Evolutionary conservation across 2,113 vertebrate species (phyloP).

Genomic region (Puntigrus tetrazona): DNA sequence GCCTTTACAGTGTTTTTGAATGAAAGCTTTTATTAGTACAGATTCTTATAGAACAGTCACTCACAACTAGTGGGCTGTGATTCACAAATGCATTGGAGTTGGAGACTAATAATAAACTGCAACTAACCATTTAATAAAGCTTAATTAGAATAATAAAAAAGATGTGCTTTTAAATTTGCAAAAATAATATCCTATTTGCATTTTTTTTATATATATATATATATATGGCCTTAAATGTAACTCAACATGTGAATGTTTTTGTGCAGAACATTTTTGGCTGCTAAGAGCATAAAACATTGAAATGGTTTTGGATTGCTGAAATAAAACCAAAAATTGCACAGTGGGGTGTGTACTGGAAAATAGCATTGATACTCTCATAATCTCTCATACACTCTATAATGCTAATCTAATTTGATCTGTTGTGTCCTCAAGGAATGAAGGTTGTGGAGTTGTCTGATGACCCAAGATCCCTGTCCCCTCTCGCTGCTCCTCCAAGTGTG

Average conservation of each 20-base stretch:
- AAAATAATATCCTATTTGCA: background rate
- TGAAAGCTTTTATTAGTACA: background rate
- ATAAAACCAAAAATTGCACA: background rate
- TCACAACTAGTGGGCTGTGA: background rate
- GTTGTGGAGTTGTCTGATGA: conserved; percentile 77
- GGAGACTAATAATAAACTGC: background rate
- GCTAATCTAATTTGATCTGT: background rate
- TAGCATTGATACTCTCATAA: background rate
- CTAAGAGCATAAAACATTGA: background rate
- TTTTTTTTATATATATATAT: too few species aligned
- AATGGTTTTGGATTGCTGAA: background rate
- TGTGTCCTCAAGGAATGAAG: conserved; percentile 66
- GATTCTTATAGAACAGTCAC: background rate
- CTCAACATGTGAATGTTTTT: background rate
- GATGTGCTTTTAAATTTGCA: background rate
- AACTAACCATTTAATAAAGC: background rate
- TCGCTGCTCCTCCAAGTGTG: conserved; percentile 80
- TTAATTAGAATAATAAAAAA: background rate
- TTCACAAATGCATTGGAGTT: background rate
- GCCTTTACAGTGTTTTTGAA: conserved; percentile 8
- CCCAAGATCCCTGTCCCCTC: conserved; percentile 68
- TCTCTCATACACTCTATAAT: background rate
- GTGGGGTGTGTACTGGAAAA: conserved; percentile 2
- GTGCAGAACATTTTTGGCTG: background rate
- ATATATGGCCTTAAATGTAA: background rate